Evolutionary conservation across 2,113 vertebrate species (phyloP).

Genomic region (Trogon surrucura): DNA sequence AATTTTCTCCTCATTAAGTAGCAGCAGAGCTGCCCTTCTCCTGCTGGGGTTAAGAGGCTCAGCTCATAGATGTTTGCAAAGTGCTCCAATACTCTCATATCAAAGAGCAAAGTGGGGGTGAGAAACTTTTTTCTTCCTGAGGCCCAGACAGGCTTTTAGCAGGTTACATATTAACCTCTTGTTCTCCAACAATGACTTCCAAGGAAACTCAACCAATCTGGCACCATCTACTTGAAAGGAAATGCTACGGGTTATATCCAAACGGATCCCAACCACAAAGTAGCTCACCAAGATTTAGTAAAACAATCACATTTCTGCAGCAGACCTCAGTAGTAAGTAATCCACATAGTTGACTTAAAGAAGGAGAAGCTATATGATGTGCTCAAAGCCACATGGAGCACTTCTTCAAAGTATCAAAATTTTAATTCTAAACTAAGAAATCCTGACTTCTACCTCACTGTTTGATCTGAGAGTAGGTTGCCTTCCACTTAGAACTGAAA

Average conservation of each 20-base stretch:
- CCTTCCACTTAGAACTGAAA: conserved; percentile 7
- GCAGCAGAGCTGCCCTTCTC: neutral
- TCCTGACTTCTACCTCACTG: conserved; percentile 1
- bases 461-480: conserved; percentile 34
- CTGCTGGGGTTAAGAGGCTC: neutral
- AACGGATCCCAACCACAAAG: neutral
- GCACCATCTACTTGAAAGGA: neutral
- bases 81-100: neutral
- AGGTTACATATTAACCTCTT: neutral
- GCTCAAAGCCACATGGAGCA: neutral
- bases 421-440: neutral
- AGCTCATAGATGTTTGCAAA: neutral
- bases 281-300: neutral
- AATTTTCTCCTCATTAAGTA: neutral
- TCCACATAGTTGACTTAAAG: neutral
- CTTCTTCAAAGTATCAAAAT: neutral
- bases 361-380: neutral
- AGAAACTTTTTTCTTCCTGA: neutral
- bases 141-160: neutral
- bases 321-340: neutral
- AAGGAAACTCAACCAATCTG: neutral
- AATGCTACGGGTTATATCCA: neutral
- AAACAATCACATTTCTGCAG: neutral
- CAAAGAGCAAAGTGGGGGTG: neutral
- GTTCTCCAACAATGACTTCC: neutral